Percentiles rank a stretch among this genome's conserved stretches.
Conservation (phyloP, 1,140 invertebrate species). For the Pseudomyrmex pallidus region DNA sequence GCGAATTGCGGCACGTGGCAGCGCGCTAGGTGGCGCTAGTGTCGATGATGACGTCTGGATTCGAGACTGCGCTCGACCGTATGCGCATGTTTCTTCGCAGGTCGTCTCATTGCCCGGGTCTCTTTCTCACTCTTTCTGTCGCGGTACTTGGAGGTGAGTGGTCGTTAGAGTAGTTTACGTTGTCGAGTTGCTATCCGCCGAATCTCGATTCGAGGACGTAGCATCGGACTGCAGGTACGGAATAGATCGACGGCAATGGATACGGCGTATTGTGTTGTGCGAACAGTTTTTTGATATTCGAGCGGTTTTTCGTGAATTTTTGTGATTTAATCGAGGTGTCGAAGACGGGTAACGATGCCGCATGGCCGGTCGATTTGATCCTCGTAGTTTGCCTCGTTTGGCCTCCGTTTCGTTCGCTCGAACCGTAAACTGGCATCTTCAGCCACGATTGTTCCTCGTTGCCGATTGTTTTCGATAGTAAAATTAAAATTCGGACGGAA, state of each 20-base stretch:
- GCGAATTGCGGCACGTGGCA: too few species aligned
- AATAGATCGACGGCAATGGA: constrained; percentile 73
- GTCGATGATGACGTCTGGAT: constrained; percentile 69
- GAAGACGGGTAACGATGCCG: constrained; percentile 48
- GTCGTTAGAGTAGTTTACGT: constrained; percentile 74
- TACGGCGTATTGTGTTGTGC: constrained; percentile 73
- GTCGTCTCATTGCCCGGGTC: constrained; percentile 77
- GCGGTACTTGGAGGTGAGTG: constrained; percentile 87
- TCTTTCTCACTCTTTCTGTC: constrained; percentile 84
- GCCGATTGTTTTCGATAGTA: background rate
- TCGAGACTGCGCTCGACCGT: constrained; percentile 71
- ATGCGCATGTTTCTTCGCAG: constrained; percentile 81
- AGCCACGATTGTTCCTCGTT: background rate
- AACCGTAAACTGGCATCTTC: background rate
- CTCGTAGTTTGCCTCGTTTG: constrained; percentile 4
- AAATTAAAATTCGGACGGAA: background rate
- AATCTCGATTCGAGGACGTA: constrained; percentile 62
- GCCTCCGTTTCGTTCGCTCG: constrained; percentile 66
- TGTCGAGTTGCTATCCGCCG: constrained; percentile 75
- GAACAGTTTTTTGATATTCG: constrained; percentile 71
- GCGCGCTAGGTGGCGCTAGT: constrained; percentile 1
- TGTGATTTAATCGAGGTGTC: background rate
- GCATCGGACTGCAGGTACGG: constrained; percentile 80
- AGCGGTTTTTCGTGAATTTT: background rate
- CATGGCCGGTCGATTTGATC: constrained; percentile 66